Evolutionary conservation across 2,888 invertebrate species (phyloP).

Genomic region (Rhyacophila evoluta): DNA sequence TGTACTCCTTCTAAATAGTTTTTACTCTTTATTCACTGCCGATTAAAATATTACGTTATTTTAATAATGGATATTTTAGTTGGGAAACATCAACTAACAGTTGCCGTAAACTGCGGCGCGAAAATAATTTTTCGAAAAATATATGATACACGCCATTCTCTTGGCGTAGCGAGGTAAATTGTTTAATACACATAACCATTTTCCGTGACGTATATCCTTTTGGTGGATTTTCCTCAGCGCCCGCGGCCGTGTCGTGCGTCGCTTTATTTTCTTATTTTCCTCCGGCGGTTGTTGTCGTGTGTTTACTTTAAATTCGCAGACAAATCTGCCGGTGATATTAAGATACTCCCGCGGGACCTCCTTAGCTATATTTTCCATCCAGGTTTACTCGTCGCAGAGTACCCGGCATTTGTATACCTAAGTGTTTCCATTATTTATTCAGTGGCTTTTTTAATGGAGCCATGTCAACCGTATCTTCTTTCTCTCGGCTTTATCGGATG

Average conservation of each 20-base stretch:
- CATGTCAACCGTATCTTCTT: slow-evolving; percentile 34
- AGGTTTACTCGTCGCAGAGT: slow-evolving; percentile 3
- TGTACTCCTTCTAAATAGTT: too few species aligned
- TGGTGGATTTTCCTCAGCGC: slow-evolving; percentile 2
- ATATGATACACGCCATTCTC: background rate
- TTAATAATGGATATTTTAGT: too few species aligned
- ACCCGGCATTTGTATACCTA: slow-evolving; percentile 27
- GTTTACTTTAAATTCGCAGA: slow-evolving; percentile 49
- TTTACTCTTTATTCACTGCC: too few species aligned
- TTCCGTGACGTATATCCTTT: slow-evolving; percentile 22
- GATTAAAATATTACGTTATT: too few species aligned
- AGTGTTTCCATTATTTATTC: slow-evolving; percentile 48
- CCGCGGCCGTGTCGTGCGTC: slow-evolving; percentile 17
- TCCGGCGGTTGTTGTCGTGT: slow-evolving; percentile 37
- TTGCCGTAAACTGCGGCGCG: background rate
- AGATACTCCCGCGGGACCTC: slow-evolving; percentile 40
- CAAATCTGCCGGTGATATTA: slow-evolving; percentile 50
- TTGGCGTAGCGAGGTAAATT: background rate
- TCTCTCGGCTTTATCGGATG: slow-evolving; percentile 23
- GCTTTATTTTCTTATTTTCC: slow-evolving; percentile 24
- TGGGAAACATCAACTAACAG: too few species aligned
- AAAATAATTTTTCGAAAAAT: slow-evolving; percentile 3
- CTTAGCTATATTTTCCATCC: slow-evolving; percentile 34
- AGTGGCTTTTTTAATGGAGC: slow-evolving; percentile 39
- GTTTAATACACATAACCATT: slow-evolving; percentile 24